phyloP scores from a whole-genome alignment of 2,888 invertebrate species.

The Lobophora halterata region DNA sequence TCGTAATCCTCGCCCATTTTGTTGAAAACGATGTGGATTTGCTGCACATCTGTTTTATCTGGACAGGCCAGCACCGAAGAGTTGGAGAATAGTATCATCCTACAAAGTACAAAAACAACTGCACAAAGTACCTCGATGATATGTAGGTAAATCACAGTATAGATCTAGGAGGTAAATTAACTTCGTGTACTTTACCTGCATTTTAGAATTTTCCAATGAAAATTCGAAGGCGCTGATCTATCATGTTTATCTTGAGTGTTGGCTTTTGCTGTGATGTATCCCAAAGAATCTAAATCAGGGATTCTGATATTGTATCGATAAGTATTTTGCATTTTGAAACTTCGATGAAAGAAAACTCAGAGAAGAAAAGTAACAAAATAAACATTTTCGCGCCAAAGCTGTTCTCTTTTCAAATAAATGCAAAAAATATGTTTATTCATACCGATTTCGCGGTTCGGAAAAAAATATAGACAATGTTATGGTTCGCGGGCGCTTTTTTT shows the following conservation, averaged over 20 bases:
- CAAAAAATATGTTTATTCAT: no score
- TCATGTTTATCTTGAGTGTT: conserved; percentile 68
- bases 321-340: conserved; percentile 39
- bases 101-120: conserved; percentile 36
- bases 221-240: conserved; percentile 69
- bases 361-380: no score
- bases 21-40: conserved; percentile 65
- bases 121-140: no score
- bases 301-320: conserved; percentile 62
- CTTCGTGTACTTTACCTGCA: conserved; percentile 51
- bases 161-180: no score
- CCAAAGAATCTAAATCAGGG: conserved; percentile 48
- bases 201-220: conserved; percentile 74
- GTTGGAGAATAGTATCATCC: conserved; percentile 72
- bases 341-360: no score
- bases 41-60: conserved; percentile 59
- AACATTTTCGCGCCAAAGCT: no score
- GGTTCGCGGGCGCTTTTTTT: no score
- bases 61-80: conserved; percentile 66
- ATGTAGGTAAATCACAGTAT: no score
- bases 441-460: no score
- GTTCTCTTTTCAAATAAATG: no score
- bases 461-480: no score
- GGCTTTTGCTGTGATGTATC: conserved; percentile 59
- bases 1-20: conserved; percentile 62